Evolutionary conservation across 2,888 invertebrate species (phyloP), one percentile per base, ranked within the genome.

Genomic region (Cylindroiulus punctatus): DNA sequence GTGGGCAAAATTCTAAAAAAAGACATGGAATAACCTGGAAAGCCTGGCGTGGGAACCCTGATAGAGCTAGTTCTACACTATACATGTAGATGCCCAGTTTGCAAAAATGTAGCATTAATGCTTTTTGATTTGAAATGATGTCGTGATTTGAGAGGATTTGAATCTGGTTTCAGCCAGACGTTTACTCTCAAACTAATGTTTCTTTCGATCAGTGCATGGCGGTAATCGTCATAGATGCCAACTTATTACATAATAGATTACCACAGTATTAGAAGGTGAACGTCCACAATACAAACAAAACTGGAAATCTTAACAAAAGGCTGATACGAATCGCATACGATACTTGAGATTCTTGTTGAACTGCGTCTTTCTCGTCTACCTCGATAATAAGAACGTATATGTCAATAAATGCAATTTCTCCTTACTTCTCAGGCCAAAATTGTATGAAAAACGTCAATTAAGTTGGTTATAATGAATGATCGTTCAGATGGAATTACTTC

Each of bases 171-270:
- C n/a, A 44, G 12, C n/a, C 65, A 26, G 1, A 10, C 12, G 65
- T 26, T 10, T 65, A n/a, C 22, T 10, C 65, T 65, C 26, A 65
- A 26, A 26, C 65, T 26, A 8, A 10, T 57, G 12, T 65, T 76
- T 76, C 30, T 1, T 76, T 76, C 76, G 30, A 76, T 76, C 76
- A 17, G 76, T 30, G n/a, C n/a, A n/a, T n/a, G 36, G 36, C 36
- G 65, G 65, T 12, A 65, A 12, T 65, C 65, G n/a, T 57, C 22
- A 2, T 57, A 26, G 10, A 32, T 76, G 30, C 76, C 17, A 32
- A 76, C 76, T 76, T 76, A 76, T 76, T 30, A 76, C 30, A 30
- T 5, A 76, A 76, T 30, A 76, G 76, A 76, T 30, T 30, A 76
- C 30, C 76, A 30, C 76, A 7, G 32, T 17, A 17, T 76, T 30